Evolutionary conservation across 2,888 invertebrate genomes (phyloP).

Genomic region (Vesta saturnalis): DNA sequence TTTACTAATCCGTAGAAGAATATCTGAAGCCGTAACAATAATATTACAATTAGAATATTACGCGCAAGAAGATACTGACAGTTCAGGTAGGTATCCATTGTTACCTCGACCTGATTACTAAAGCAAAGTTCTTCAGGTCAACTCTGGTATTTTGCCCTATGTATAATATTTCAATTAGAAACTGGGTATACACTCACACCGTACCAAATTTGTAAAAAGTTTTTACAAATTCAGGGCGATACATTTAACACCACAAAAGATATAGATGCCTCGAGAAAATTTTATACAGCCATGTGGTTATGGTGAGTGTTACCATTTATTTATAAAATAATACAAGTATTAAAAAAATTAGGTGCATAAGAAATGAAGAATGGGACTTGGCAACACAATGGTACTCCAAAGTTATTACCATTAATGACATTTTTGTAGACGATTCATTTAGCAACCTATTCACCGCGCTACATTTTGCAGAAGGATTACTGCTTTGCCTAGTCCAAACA

Average conservation of each 20-base stretch:
- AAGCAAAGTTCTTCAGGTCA: conserved; percentile 57
- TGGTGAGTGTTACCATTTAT: conserved; percentile 61
- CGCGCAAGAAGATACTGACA: conserved; percentile 50
- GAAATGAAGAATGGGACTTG: conserved; percentile 68
- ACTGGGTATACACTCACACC: conserved; percentile 67
- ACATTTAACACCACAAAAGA: conserved; percentile 61
- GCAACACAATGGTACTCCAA: conserved; percentile 66
- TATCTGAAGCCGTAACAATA: conserved; percentile 60
- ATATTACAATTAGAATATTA: conserved; percentile 59
- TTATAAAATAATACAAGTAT: neutral
- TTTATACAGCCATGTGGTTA: conserved; percentile 69
- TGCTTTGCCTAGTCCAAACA: conserved; percentile 64
- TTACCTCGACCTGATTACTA: neutral
- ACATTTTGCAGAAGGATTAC: conserved; percentile 67
- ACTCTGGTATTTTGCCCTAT: conserved; percentile 70
- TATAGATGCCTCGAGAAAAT: conserved; percentile 66
- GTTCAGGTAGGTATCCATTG: conserved; percentile 41
- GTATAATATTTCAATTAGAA: conserved; percentile 68
- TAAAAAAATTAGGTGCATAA: conserved; percentile 60
- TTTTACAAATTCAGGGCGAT: conserved; percentile 66
- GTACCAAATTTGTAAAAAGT: conserved; percentile 64
- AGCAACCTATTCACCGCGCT: conserved; percentile 63
- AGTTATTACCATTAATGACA: conserved; percentile 54
- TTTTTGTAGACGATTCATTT: conserved; percentile 53
- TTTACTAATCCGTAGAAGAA: conserved; percentile 56